A percentile compares a stretch with the other conserved stretches of the same genome.
Evolutionary conservation across 2,113 vertebrate species (phyloP).

Genomic region (human (Homo sapiens)): GRCh38 chr5:16023501-16024000

Average conservation of each 20-base stretch:
- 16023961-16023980: not conserved
- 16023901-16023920: not conserved
- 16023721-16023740: not conserved
- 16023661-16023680: not conserved
- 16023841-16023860: not conserved
- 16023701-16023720: not conserved
- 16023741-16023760: not conserved
- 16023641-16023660: not conserved
- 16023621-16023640: not conserved
- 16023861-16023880: not conserved
- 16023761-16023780: not conserved
- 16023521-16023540: not conserved
- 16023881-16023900: not conserved
- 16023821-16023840: rapidly evolving
- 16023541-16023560: not conserved
- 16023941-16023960: not conserved
- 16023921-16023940: not conserved
- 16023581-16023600: not conserved
- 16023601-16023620: not conserved
- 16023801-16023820: not conserved
- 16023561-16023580: not conserved
- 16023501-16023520: not conserved
- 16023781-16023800: rapidly evolving
- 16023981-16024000: not conserved
- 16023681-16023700: not conserved